phyloP scores from a whole-genome alignment of 1,140 invertebrate genomes.

The Drosophila nigrodunni region DNA sequence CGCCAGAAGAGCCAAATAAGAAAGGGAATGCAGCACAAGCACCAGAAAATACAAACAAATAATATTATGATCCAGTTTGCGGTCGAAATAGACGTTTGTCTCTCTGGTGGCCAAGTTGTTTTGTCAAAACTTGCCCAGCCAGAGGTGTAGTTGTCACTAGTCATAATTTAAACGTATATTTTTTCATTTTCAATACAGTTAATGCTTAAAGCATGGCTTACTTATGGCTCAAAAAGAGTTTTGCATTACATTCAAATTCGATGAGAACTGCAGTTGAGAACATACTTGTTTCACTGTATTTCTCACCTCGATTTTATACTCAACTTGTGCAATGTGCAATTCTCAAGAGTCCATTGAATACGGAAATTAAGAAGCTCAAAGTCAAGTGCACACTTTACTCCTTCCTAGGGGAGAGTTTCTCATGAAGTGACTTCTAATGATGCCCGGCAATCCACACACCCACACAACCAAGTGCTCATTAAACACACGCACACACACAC shows the following conservation, averaged over 20 bases:
- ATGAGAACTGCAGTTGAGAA: too few relatives aligned
- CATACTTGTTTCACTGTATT: neutral
- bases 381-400: constrained; percentile 40
- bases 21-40: constrained; percentile 17
- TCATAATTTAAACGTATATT: constrained; percentile 1
- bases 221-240: neutral
- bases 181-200: neutral
- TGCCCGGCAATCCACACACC: constrained; percentile 22
- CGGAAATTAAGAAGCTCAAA: constrained; percentile 45
- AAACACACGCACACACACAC: constrained; percentile 37
- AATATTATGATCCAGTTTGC: neutral
- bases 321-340: constrained; percentile 10
- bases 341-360: neutral
- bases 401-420: constrained; percentile 5
- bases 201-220: constrained; percentile 1
- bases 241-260: too few relatives aligned
- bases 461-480: constrained; percentile 63
- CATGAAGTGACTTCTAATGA: constrained; percentile 72
- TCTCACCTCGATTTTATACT: neutral
- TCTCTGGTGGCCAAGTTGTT: constrained; percentile 1
- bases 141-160: neutral
- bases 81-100: neutral
- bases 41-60: constrained; percentile 4
- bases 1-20: constrained; percentile 7
- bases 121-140: neutral